Base-by-base conservation (phyloP, 1,140 invertebrate genomes). In the Leguminivora glycinivorella region DNA sequence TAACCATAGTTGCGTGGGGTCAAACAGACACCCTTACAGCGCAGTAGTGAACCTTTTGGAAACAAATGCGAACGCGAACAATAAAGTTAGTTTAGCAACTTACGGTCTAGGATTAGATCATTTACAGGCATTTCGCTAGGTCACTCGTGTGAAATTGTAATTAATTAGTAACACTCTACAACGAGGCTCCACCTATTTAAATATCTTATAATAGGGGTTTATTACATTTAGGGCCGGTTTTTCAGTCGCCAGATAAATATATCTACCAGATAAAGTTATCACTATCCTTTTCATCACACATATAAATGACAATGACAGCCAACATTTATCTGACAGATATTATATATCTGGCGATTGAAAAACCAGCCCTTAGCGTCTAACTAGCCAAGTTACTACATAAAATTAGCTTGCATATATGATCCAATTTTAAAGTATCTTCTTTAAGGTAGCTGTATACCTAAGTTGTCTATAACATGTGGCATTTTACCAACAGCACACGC, bases 61-160 rank as follows among this genome's bases (percentile, higher is more conserved):
- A 31, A 63, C 31, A 5, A 63, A 22, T 29, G 26, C n/a, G 14
- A 29, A 14, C 26, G 26, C 24, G 58, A 17, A 63, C 24, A 26
- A 17, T 22, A 10, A 6, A 17, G 58, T 63, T 63, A 63, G 26
- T 63, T 63, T 7, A 29, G 58, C 58, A 63, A 63, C 58, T 63
- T 63, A 63, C 17, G 34, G n/a, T 1, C 58, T 63, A 63, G 25
- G 34, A 63, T 63, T 63, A 63, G 58, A 63, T 29, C 31, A 63
- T 63, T 63, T 63, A 63, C 58, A 63, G 19, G 47, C 47, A 52
- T 52, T 63, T 34, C 17, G n/a, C 58, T 63, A 63, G 26, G n/a
- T 19, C 58, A 25, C 58, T 31, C 22, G n/a, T n/a, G n/a, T 22
- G 17, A 63, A 3, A 63, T 63, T 22, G 4, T 52, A 22, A 52